These are phyloP conservation scores for Zaprionus lachaisei DNA, from an alignment of 1,140 invertebrate genomes.

Conservation along the genomic window DNA sequence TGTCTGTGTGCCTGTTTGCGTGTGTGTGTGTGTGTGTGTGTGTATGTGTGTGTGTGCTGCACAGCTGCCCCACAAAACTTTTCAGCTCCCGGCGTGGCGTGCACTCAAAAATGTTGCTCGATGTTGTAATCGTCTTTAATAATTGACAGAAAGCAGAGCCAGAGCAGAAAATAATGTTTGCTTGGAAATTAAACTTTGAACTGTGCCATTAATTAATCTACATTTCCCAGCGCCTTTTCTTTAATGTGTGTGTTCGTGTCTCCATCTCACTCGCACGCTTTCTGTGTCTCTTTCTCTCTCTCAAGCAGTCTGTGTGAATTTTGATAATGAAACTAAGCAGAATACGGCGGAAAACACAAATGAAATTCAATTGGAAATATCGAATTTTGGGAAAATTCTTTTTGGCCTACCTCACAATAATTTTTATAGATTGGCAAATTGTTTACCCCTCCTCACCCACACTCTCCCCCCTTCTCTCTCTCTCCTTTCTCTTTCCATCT, in stretches of 20 bases:
- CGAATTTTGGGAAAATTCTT: constrained; percentile 27
- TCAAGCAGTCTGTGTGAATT: constrained; percentile 44
- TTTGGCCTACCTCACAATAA: constrained; percentile 56
- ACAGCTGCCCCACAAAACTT: constrained; percentile 38
- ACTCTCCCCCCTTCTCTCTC: constrained; percentile 3
- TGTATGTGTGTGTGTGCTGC: constrained; percentile 1
- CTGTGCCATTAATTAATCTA: constrained; percentile 79
- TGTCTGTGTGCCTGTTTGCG: constrained; percentile 6
- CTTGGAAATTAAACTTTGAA: constrained; percentile 77
- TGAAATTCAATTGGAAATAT: constrained; percentile 21
- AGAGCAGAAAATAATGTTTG: constrained; percentile 55
- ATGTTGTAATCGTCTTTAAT: constrained; percentile 78
- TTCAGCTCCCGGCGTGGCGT: not conserved
- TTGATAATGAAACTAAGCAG: constrained; percentile 56
- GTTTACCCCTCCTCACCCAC: not conserved
- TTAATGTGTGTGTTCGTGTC: too few species aligned
- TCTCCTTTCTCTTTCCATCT: constrained; percentile 7
- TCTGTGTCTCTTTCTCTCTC: constrained; percentile 18
- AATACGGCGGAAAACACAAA: constrained; percentile 36
- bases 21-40: not conserved
- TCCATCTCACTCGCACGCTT: not conserved
- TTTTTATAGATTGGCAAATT: constrained; percentile 59
- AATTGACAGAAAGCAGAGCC: constrained; percentile 50
- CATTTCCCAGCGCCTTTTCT: constrained; percentile 21
- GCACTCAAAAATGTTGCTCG: constrained; percentile 52